Conservation (phyloP, 1,140 invertebrate genomes). For the Eurytemora carolleeae region DNA sequence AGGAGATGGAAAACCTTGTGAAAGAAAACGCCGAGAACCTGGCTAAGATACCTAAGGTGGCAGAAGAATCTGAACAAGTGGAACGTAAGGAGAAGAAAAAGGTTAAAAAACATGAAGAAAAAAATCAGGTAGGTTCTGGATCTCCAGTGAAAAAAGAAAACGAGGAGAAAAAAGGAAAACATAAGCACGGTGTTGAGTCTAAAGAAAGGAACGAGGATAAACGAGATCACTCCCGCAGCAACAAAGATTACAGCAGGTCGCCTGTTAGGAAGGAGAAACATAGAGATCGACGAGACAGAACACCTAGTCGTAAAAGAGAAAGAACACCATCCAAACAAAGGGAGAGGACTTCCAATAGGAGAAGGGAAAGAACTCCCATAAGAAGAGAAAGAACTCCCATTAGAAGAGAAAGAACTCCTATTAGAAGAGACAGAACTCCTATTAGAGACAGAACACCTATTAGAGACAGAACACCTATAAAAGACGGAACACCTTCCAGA, state of each 20-base stretch:
- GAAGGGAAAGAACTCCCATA: background rate
- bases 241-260: background rate
- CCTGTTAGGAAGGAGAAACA: background rate
- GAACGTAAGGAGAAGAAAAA: background rate
- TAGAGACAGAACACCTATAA: background rate
- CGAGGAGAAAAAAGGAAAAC: background rate
- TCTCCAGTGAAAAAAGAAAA: background rate
- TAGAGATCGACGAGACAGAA: background rate
- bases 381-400: background rate
- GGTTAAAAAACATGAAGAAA: background rate
- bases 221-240: background rate
- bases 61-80: background rate
- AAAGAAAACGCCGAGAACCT: background rate
- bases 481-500: background rate
- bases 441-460: background rate
- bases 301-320: background rate
- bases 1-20: background rate
- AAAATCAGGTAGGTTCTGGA: background rate
- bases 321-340: too few relatives aligned
- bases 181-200: background rate
- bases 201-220: background rate
- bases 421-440: background rate
- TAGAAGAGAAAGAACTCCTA: background rate
- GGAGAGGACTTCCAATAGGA: background rate
- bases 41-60: too few relatives aligned